A percentile compares a stretch with the other conserved stretches of the same genome.
These are phyloP conservation scores for Kryphioiulus occultus DNA, from an alignment of 2,888 invertebrate species.

Conservation along the genomic window DNA sequence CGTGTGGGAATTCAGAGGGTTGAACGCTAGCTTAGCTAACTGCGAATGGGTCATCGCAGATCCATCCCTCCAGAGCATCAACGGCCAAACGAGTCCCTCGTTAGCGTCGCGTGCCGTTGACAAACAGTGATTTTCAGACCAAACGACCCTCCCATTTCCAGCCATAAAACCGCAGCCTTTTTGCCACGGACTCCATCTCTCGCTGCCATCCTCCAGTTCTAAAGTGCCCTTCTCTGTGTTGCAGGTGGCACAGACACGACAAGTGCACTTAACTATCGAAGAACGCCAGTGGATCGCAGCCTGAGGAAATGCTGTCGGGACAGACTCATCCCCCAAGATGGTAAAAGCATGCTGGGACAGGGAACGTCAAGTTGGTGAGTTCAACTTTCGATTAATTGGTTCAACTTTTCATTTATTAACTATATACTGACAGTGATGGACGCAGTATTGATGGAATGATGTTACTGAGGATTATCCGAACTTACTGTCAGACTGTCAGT, in stretches of 20 bases:
- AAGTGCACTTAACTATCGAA: constrained; percentile 12
- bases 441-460: no score
- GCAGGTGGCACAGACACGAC: not conserved
- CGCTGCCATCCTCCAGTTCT: not conserved
- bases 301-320: constrained; percentile 28
- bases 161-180: not conserved
- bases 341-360: constrained; percentile 42
- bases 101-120: not conserved
- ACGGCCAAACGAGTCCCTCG: not conserved
- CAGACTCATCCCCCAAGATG: constrained; percentile 37
- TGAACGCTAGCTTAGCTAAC: no score
- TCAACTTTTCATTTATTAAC: no score
- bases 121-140: not conserved
- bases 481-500: no score
- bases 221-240: constrained; percentile 3
- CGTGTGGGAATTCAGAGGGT: not conserved
- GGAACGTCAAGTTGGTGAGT: constrained; percentile 41
- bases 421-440: no score
- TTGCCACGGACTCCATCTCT: not conserved
- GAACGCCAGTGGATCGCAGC: not conserved
- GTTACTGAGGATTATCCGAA: no score
- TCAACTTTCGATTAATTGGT: no score
- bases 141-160: not conserved
- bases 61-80: not conserved
- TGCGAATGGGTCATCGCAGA: not conserved